Evolutionary conservation across 35 echinoderm and acorn worm genomes (phyloP), one percentile per base, ranked within the genome.

Genomic region (Acanthaster planci): DNA sequence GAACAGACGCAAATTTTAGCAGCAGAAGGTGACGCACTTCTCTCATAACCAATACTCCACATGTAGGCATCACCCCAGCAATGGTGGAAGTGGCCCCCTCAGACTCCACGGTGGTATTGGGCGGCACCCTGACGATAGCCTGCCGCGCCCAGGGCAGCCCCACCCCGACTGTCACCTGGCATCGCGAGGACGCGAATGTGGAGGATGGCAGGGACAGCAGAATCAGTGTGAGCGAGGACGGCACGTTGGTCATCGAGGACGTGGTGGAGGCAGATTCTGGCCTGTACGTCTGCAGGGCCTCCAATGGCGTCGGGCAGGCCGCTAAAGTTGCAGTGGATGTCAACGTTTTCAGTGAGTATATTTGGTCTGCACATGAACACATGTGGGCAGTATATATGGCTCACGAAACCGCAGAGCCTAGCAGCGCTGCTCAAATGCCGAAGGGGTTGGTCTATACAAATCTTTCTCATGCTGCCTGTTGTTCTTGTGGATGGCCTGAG

Each of bases 301-400:
- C 84, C 38, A 97, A 97, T 76, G 95, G 95, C 1, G 40, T 97
- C 9, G 94, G 94, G 7, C 38, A 50, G 32, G 44, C 82, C 0
- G 87, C 84, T 12, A 86, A 22, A 7, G 77, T 52, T 8, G 77
- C 38, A 0, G 83, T 94, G 55, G 59, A 84, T 30, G 53, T 94
- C 23, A 38, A 40, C 17, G 79, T 89, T 9, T 52, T 58, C 55
- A 55, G 87, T 89, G 40, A 88, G 78, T 79, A 40, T 17, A 40
- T n/a, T 68, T 4, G n/a, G 14, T 36, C 7, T 27, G 3, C 14
- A 72, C 23, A 27, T 72, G 23, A 72, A 14, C 29, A 27, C 15
- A 72, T 2, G 8, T 56, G 54, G 7, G 22, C 22, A 56, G n/a
- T n/a, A n/a, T n/a, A n/a, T n/a, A n/a, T n/a, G n/a, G n/a, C n/a